These are phyloP conservation scores for Oreotrochilus melanogaster DNA, from an alignment of 2,113 vertebrate genomes.

Conservation along the genomic window DNA sequence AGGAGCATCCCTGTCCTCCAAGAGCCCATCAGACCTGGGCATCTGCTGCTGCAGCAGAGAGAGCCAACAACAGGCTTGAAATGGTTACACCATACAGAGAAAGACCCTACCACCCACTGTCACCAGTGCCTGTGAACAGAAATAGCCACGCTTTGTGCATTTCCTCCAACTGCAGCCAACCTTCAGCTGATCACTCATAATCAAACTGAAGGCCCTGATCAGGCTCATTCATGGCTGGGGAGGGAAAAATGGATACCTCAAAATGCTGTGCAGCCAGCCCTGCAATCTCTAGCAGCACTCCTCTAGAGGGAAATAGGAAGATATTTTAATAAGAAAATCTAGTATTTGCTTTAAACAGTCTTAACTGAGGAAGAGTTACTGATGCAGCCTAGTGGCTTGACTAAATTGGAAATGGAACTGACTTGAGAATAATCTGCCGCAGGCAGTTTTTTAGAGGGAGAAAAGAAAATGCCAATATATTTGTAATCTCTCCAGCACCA, in stretches of 20 bases:
- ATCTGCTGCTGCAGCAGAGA: not conserved
- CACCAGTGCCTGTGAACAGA: not conserved
- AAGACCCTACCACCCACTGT: not conserved
- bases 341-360: conserved; percentile 52
- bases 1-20: not conserved
- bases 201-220: not conserved
- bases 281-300: not conserved
- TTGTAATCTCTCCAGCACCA: not conserved
- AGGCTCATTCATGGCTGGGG: not conserved
- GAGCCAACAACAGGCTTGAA: not conserved
- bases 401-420: conserved; percentile 18
- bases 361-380: conserved; percentile 33
- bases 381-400: conserved; percentile 22
- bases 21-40: not conserved
- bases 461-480: not conserved
- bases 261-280: not conserved
- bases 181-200: not conserved
- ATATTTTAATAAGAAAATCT: not conserved
- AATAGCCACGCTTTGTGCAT: not conserved
- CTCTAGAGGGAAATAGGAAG: not conserved
- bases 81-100: not conserved
- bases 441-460: not conserved
- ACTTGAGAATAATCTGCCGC: conserved; percentile 23
- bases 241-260: not conserved
- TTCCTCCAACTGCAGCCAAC: not conserved